Percentiles rank a stretch among this genome's conserved stretches.
Evolutionary conservation across 2,888 invertebrate species (phyloP).

Genomic region (Athalia circularis): DNA sequence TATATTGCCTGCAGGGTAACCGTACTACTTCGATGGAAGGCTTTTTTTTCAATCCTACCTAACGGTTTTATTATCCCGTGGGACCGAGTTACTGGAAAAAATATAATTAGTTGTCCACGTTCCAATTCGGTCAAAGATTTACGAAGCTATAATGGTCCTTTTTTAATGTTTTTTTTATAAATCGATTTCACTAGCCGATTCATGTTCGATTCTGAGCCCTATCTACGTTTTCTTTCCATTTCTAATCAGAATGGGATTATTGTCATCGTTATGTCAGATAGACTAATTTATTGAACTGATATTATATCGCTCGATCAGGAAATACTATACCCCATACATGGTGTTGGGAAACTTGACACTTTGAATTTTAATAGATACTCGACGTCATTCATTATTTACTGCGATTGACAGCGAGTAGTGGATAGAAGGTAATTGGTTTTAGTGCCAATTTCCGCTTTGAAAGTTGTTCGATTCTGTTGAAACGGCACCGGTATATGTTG

Average conservation of each 20-base stretch:
- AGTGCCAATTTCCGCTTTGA: too few relatives aligned
- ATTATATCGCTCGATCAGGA: background rate
- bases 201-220: too few relatives aligned
- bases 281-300: background rate
- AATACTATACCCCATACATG: background rate
- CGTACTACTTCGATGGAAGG: slow-evolving; percentile 7
- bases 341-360: background rate
- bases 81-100: background rate
- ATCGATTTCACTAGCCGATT: too few relatives aligned
- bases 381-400: background rate
- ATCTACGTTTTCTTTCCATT: too few relatives aligned
- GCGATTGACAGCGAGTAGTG: background rate
- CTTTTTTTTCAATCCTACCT: background rate
- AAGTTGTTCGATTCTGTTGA: too few relatives aligned
- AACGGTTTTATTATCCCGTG: slow-evolving; percentile 27
- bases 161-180: too few relatives aligned
- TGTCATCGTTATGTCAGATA: background rate
- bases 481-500: too few relatives aligned
- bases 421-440: background rate
- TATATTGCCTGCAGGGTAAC: background rate
- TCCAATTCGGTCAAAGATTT: background rate
- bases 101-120: background rate
- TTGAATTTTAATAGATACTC: slow-evolving; percentile 2
- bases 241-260: background rate
- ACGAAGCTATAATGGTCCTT: too few relatives aligned